Percentiles rank a stretch among this genome's conserved stretches.
phyloP scores from a whole-genome alignment of 92 coral and sea anemone species.

The Porites lobata region DNA sequence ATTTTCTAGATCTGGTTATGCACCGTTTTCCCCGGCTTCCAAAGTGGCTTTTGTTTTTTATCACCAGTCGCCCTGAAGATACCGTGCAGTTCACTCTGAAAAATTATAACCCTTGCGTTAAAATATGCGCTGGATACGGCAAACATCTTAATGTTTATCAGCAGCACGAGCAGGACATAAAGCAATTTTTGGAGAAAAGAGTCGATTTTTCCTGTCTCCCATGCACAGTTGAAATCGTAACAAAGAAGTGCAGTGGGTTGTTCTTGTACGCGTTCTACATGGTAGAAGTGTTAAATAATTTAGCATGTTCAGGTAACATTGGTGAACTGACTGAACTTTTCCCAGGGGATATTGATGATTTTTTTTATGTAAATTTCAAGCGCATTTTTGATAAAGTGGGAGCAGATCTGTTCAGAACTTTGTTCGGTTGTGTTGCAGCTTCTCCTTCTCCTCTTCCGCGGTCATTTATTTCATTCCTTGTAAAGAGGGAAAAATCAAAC shows the following conservation, averaged over 20 bases:
- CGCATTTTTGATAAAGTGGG: conserved; percentile 6
- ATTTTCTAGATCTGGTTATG: conserved; percentile 54
- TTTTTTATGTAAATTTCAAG: not conserved
- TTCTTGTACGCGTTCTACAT: conserved; percentile 31
- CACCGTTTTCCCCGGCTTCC: conserved; percentile 63
- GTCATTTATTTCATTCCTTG: conserved; percentile 21
- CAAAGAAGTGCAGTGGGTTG: conserved; percentile 17
- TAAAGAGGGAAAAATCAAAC: not conserved
- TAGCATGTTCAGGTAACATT: not conserved
- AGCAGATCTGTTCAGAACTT: not conserved
- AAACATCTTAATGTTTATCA: not conserved
- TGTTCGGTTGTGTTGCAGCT: conserved; percentile 16
- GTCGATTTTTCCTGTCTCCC: conserved; percentile 5
- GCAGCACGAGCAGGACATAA: conserved; percentile 29
- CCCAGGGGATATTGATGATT: conserved; percentile 20
- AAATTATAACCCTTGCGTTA: conserved; percentile 19
- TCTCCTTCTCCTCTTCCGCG: conserved; percentile 16
- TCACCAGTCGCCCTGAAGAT: conserved; percentile 72
- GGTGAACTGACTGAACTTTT: not conserved
- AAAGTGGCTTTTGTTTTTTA: conserved; percentile 65
- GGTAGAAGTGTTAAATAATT: not conserved
- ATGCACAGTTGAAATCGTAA: not conserved
- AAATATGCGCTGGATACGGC: conserved; percentile 24
- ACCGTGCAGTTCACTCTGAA: conserved; percentile 33
- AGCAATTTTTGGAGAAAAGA: not conserved